Percentiles rank a stretch among this genome's conserved stretches.
These are phyloP conservation scores for Huso huso DNA, from an alignment of 2,797 vertebrate genomes.

Conservation along the genomic window DNA sequence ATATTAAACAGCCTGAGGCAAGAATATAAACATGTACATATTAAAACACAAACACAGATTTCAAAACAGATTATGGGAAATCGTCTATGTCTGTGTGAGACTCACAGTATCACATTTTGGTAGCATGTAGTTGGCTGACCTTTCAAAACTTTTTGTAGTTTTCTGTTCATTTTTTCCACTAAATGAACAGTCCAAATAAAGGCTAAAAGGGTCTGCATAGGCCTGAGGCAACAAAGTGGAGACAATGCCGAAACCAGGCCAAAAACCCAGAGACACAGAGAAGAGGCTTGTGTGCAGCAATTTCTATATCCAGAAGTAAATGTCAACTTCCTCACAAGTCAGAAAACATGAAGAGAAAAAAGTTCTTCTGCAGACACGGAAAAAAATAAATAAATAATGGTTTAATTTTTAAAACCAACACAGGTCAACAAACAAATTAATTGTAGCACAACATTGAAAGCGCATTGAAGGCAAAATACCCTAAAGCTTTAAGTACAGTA, in stretches of 20 bases:
- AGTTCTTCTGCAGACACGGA: too few relatives aligned
- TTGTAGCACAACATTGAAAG: too few relatives aligned
- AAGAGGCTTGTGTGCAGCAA: constrained; percentile 6
- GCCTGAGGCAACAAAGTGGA: constrained; percentile 36
- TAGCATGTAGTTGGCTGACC: not conserved
- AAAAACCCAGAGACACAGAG: constrained; percentile 18
- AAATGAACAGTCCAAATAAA: constrained; percentile 19
- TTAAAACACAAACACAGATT: too few relatives aligned
- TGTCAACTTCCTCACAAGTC: constrained; percentile 2
- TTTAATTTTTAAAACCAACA: too few relatives aligned
- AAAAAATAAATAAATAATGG: too few relatives aligned
- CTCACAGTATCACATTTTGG: not conserved
- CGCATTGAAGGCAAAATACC: too few relatives aligned
- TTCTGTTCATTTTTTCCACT: not conserved
- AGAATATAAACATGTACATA: too few relatives aligned
- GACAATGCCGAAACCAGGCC: constrained; percentile 22
- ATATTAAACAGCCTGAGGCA: too few relatives aligned
- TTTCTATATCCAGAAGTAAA: not conserved
- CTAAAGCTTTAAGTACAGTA: too few relatives aligned
- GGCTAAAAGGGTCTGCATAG: constrained; percentile 20
- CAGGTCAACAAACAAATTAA: too few relatives aligned
- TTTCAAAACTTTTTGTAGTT: not conserved
- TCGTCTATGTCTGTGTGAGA: not conserved
- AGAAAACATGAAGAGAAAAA: too few relatives aligned
- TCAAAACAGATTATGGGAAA: too few relatives aligned